Conservation (phyloP, 1,140 invertebrate species). For the Drosophila lacteicornis region DNA sequence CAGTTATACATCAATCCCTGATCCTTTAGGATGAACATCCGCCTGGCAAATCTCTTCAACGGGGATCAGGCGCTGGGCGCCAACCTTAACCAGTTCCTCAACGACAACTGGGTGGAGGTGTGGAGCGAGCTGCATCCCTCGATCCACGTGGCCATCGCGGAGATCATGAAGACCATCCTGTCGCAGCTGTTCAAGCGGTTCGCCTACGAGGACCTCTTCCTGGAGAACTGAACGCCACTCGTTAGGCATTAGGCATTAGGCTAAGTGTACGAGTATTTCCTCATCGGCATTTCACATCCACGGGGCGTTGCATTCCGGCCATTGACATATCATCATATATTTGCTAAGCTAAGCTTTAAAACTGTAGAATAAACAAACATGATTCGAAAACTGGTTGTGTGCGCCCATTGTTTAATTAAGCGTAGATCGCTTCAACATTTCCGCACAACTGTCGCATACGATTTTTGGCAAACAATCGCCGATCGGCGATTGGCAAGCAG, state of each 20-base stretch:
- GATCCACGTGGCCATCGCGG: constrained; percentile 86
- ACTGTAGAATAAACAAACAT: constrained; percentile 53
- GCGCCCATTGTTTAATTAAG: constrained; percentile 29
- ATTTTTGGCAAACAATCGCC: constrained; percentile 44
- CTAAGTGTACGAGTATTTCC: constrained; percentile 78
- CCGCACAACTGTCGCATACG: constrained; percentile 51
- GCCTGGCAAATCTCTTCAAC: constrained; percentile 89
- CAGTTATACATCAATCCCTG: background rate
- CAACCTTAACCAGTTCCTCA: constrained; percentile 87
- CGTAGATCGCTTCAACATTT: constrained; percentile 35
- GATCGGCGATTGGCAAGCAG: constrained; percentile 40
- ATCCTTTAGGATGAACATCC: constrained; percentile 86
- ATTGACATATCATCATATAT: constrained; percentile 42
- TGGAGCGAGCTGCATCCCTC: constrained; percentile 87
- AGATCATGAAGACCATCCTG: constrained; percentile 86
- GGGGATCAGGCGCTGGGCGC: constrained; percentile 88
- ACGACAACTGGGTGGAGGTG: constrained; percentile 87
- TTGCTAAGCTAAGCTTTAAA: constrained; percentile 66
- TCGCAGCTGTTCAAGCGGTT: constrained; percentile 75
- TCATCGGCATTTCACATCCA: constrained; percentile 21
- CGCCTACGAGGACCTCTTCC: constrained; percentile 77
- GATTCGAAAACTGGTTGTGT: constrained; percentile 42
- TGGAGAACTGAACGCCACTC: constrained; percentile 55
- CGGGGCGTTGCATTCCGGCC: constrained; percentile 42
- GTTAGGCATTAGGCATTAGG: constrained; percentile 2